Evolutionary conservation across 2,888 invertebrate species (phyloP), one percentile per base, ranked within the genome.

Genomic region (Unio pictorum): DNA sequence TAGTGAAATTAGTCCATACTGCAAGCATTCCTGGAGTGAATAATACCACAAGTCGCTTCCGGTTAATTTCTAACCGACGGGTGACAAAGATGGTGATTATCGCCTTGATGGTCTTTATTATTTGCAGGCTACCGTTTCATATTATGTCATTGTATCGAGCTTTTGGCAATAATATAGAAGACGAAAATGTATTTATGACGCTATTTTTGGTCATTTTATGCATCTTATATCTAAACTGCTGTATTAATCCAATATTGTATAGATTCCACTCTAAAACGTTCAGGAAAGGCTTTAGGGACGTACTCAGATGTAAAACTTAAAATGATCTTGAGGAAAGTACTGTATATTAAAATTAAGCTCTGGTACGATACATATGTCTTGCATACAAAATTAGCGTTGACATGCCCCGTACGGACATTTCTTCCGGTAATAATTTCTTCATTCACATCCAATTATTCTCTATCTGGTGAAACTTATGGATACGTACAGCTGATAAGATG

Each of bases 91-190:
- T 96, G 93, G 96, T 97, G 55, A 93, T 96, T 73, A 94, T 95
- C 66, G 95, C 96, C 67, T 95, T 96, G 4, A 93, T 95, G 67
- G 95, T 95, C 61, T 97, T 97, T 90, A 96, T 96, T 34, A 92
- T 95, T 58, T 96, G 96, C 91, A 97, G 96, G 96, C 93, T 94
- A 83, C 96, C 96, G 55, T 95, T 96, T 87, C 95, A 96, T 92
- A 93, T 96, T 4, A 4, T 34, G 34, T 3, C 45, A 11, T 15
- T 45, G 45, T 45, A 2, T 15, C 11, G 80, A 1, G 78, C 81
- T 64, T 79, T 87, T n/a, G 8, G 1, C 6, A 34, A 34, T 34
- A 1, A 8, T 34, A 1, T 34, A 0, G 8, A 34, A 34, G 0
- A 30, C 0, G 0, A 0, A 3, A 4, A 1, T 7, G 34, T 34